A percentile compares a stretch with the other conserved stretches of the same genome.
These are phyloP conservation scores for Neomonachus schauinslandi DNA, from an alignment of 2,113 vertebrate species.

Conservation along the genomic window DNA sequence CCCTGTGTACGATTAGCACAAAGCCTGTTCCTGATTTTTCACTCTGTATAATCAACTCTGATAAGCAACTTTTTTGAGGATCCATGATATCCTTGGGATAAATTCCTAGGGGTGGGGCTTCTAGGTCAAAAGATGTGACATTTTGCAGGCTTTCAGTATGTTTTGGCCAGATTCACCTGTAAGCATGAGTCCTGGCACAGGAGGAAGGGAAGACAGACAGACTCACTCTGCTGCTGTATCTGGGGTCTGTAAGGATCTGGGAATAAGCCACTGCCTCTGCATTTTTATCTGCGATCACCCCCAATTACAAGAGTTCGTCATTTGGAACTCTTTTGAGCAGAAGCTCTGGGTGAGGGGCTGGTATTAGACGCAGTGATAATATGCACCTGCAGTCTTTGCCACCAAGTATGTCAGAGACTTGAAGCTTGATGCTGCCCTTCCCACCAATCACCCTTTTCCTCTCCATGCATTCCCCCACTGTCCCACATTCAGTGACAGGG, in stretches of 20 bases:
- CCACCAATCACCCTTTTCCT: background rate
- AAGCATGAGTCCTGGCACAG: background rate
- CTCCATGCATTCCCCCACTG: fast-evolving
- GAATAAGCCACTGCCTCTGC: background rate
- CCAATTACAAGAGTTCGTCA: background rate
- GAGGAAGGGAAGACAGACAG: background rate
- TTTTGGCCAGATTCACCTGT: background rate
- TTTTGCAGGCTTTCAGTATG: background rate
- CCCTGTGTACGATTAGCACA: fast-evolving
- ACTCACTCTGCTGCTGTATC: fast-evolving
- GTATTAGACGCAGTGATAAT: fast-evolving
- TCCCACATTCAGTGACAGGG: fast-evolving
- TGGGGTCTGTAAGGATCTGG: background rate
- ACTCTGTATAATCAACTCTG: background rate
- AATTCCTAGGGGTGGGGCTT: background rate
- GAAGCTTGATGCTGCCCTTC: no score
- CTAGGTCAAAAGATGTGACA: background rate
- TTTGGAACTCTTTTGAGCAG: background rate
- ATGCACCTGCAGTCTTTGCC: background rate
- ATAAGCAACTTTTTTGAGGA: background rate
- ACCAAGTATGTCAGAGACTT: fast-evolving
- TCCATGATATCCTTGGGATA: background rate
- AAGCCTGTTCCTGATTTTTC: background rate
- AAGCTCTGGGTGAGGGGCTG: background rate
- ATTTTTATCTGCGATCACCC: background rate